Evolutionary conservation across 2,888 invertebrate species (phyloP), one percentile per base, ranked within the genome.

Genomic region (Cephus sareptanus): DNA sequence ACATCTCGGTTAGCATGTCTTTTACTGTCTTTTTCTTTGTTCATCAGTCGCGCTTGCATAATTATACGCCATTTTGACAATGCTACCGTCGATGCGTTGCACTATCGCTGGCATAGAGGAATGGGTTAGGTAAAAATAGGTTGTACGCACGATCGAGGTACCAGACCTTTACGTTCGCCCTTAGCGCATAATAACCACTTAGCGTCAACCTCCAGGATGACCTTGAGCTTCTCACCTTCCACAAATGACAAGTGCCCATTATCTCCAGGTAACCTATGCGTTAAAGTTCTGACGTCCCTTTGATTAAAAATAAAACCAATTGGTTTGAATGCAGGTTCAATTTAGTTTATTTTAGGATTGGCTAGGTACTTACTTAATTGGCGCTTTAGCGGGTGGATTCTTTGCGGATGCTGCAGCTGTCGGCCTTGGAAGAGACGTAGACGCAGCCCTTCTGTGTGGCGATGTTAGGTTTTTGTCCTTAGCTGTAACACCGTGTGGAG

Each of bases 171-270:
- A 86, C 95, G 95, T 69, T 95, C 95, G 11, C 96, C 96, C 84
- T 95, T 92, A 86, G 95, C 95, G 90, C 96, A 96, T 79, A 96
- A 92, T 83, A 96, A 91, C 94, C 96, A 95, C 85, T 95, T 95
- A 86, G 94, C 94, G 90, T 96, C 96, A 74, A 96, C 96, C 86
- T 96, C 96, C 37, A 96, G 92, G 75, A 96, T 94, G 68, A 96
- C 94, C 81, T 94, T 94, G 74, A 96, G 92, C 73, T 94, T 93
- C 89, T 96, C 96, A 31, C 96, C 96, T 90, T 96, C 95, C 89
- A 95, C 95, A 92, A 96, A 96, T 23, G 96, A 94, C 69, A 96
- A 92, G 87, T 96, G 96, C 15, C 96, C 96, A 75, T 95, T 95
- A 88, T 96, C 96, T 1, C 96, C 95, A n/a, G 96, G 95, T 79